Evolutionary conservation across 2,888 invertebrate species (phyloP), one percentile per base, ranked within the genome.

Genomic region (Amiota mariae): DNA sequence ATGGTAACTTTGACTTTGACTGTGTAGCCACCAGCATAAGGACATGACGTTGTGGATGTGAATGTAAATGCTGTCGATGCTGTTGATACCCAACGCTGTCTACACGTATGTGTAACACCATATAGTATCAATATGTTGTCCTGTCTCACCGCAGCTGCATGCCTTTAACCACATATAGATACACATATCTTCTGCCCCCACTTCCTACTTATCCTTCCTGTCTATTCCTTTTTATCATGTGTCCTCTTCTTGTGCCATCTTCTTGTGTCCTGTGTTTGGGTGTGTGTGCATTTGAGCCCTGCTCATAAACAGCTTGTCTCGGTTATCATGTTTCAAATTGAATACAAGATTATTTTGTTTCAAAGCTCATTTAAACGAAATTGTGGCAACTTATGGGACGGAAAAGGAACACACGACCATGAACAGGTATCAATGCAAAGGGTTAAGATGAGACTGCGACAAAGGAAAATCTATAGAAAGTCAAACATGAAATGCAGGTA

Each of bases 301-400:
- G 66, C 66, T 66, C 66, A 66, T 66, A 66, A 66, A 66, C 66
- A 66, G 66, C 49, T 68, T 54, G 67, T 68, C 51, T 68, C 67
- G 51, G 67, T 24, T 68, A 68, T 68, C 67, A 51, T 68, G 67
- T 68, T 68, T 68, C 67, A 68, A 54, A 68, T 68, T 68, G 51
- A 68, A 68, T 51, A 68, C 51, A 68, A 68, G 67, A 68, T 68
- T 68, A 68, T 68, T 68, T 54, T 51, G 54, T 68, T 49, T 20
- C 67, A 68, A 68, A 68, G 63, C 36, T 12, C 46, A 36, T 36
- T 46, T 59, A 20, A 13, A 63, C 46, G 11, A 63, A 63, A 63
- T 63, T 63, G 63, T 63, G 15, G 63, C 63, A 63, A 46, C 46
- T 36, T 63, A 36, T 46, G 36, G 24, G 47, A n/a, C 66, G 18